These are phyloP conservation scores for Limulus polyphemus DNA, from an alignment of 2,888 invertebrate genomes.

Conservation along the genomic window DNA sequence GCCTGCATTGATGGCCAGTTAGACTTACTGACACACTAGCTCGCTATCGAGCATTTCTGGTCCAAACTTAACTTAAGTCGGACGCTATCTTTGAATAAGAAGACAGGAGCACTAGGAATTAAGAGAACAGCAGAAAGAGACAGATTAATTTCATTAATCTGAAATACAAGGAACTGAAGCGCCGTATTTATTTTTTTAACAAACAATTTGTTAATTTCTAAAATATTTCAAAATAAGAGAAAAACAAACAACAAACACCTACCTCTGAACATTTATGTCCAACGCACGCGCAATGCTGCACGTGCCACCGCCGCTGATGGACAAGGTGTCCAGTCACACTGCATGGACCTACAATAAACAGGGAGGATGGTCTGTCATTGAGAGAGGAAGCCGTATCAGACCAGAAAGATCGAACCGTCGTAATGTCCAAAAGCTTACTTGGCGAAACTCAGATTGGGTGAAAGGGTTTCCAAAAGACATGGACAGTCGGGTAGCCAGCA, in stretches of 20 bases:
- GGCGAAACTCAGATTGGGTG: conserved; percentile 29
- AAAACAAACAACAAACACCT: too few species aligned
- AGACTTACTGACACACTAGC: conserved; percentile 2
- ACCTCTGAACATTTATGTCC: not conserved
- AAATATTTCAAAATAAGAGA: too few species aligned
- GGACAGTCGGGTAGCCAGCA: conserved; percentile 22
- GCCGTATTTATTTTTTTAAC: too few species aligned
- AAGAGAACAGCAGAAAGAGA: too few species aligned
- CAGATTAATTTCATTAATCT: too few species aligned
- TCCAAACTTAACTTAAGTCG: too few species aligned
- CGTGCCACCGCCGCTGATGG: conserved; percentile 16
- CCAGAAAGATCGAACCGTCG: conserved; percentile 17
- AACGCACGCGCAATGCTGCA: conserved; percentile 10
- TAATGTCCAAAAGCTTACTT: conserved; percentile 29
- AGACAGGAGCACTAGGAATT: too few species aligned
- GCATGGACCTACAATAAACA: conserved; percentile 16
- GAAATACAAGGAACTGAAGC: too few species aligned
- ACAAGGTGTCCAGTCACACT: conserved; percentile 5
- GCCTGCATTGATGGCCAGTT: not conserved
- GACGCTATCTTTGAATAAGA: too few species aligned
- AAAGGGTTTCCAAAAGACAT: conserved; percentile 23
- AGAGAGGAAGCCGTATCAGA: conserved; percentile 19
- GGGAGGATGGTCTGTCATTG: conserved; percentile 12
- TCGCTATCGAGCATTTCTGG: not conserved
- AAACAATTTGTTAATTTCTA: too few species aligned